Conservation (phyloP, 35 echinoderm and acorn worm genomes). For the Diadema setosum region DNA sequence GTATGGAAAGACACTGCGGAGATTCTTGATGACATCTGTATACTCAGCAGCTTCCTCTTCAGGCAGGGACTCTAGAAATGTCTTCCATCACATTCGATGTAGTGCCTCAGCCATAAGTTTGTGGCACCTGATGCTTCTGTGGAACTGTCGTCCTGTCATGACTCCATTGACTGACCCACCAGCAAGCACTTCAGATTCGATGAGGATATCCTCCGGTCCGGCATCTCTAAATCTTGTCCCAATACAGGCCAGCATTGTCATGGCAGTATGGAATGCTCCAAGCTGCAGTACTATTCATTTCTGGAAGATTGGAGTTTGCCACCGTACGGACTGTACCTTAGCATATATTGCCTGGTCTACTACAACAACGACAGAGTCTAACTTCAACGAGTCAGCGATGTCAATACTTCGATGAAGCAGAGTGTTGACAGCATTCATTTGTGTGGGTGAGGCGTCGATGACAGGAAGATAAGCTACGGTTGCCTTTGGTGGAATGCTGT, state of each 20-base stretch:
- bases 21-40: not conserved
- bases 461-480: not conserved
- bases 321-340: slow-evolving; percentile 66
- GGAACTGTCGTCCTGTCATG: slow-evolving; percentile 77
- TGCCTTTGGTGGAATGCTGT: not conserved
- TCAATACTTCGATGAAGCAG: slow-evolving; percentile 38
- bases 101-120: slow-evolving; percentile 65
- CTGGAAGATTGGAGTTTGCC: slow-evolving; percentile 64
- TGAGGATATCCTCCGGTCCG: slow-evolving; percentile 69
- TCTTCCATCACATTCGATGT: slow-evolving; percentile 16
- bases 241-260: slow-evolving; percentile 60
- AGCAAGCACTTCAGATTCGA: slow-evolving; percentile 68
- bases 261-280: slow-evolving; percentile 86
- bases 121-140: slow-evolving; percentile 64
- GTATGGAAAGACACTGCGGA: slow-evolving; percentile 4
- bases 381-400: slow-evolving; percentile 34
- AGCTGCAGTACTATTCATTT: slow-evolving; percentile 66
- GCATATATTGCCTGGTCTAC: slow-evolving; percentile 66
- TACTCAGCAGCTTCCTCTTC: not conserved
- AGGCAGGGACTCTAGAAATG: slow-evolving; percentile 13
- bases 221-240: slow-evolving; percentile 72
- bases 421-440: slow-evolving; percentile 61
- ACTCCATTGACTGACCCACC: slow-evolving; percentile 63
- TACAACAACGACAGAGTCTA: slow-evolving; percentile 41
- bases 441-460: slow-evolving; percentile 57